Conservation (phyloP, 1,140 invertebrate genomes). For the Andrena cerasifolii region DNA sequence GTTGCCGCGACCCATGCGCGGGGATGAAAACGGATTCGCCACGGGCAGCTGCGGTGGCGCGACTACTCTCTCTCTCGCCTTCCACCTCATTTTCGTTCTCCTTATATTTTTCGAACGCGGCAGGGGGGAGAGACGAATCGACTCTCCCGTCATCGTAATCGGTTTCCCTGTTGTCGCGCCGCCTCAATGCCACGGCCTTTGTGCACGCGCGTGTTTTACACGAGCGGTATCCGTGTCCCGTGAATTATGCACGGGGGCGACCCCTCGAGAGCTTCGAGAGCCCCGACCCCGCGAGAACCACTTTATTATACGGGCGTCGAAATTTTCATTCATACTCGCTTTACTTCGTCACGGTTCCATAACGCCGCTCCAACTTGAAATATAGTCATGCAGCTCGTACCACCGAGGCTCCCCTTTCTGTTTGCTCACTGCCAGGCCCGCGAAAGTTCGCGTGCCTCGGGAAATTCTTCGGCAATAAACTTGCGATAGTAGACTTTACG, state of each 20-base stretch:
- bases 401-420: not conserved
- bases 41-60: conserved; percentile 78
- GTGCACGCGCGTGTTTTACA: conserved; percentile 53
- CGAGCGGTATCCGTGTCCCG: conserved; percentile 30
- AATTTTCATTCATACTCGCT: conserved; percentile 64
- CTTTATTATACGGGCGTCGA: conserved; percentile 60
- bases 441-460: too few species aligned
- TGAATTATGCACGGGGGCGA: conserved; percentile 40
- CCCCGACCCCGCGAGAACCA: conserved; percentile 38
- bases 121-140: too few species aligned
- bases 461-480: too few species aligned
- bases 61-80: conserved; percentile 51
- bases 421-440: too few species aligned
- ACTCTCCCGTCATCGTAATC: conserved; percentile 38
- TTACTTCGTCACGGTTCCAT: conserved; percentile 51
- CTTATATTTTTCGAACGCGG: conserved; percentile 46
- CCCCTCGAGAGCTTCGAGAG: conserved; percentile 42
- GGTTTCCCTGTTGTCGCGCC: conserved; percentile 42
- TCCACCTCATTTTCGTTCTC: conserved; percentile 39
- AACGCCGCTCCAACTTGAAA: not conserved
- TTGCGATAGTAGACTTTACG: too few species aligned
- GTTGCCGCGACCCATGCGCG: conserved; percentile 53
- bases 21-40: conserved; percentile 73
- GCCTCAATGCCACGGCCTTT: conserved; percentile 14
- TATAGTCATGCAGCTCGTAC: not conserved